A percentile compares a stretch with the other conserved stretches of the same genome.
Evolutionary conservation across 2,113 vertebrate species (phyloP).

Genomic region (Cyrtonyx montezumae): DNA sequence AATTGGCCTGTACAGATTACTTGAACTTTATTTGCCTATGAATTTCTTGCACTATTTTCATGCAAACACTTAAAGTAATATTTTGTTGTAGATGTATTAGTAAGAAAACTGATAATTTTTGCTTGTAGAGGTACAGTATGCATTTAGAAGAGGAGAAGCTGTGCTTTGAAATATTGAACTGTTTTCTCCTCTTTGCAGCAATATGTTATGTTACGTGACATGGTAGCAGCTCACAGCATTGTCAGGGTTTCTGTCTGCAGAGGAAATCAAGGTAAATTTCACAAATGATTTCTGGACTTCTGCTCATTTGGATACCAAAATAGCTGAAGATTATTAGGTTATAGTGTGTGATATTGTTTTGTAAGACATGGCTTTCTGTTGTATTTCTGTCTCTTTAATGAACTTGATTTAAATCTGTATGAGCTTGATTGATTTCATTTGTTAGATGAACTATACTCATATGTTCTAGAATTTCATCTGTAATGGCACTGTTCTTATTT

Average conservation of each 20-base stretch:
- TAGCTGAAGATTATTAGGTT: neutral
- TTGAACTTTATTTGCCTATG: neutral
- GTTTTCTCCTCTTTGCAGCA: conserved; percentile 81
- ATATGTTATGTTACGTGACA: conserved; percentile 96
- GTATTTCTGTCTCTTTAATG: neutral
- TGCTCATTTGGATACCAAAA: neutral
- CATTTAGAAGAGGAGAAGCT: neutral
- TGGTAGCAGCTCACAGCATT: conserved; percentile 96
- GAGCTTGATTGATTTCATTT: neutral
- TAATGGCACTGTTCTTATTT: neutral
- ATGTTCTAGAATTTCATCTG: neutral
- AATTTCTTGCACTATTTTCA: neutral
- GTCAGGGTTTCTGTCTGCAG: conserved; percentile 94
- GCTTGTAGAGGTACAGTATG: neutral
- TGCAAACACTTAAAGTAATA: neutral
- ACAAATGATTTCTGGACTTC: neutral
- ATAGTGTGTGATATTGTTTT: neutral
- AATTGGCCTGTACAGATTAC: neutral
- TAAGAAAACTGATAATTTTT: neutral
- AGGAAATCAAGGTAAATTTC: conserved; percentile 85
- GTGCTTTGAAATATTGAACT: neutral
- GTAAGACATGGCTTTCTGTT: neutral
- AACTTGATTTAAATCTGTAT: neutral
- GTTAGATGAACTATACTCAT: neutral
- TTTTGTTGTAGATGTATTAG: neutral